phyloP scores from a whole-genome alignment of 2,888 invertebrate species.

The Clanis bilineata region DNA sequence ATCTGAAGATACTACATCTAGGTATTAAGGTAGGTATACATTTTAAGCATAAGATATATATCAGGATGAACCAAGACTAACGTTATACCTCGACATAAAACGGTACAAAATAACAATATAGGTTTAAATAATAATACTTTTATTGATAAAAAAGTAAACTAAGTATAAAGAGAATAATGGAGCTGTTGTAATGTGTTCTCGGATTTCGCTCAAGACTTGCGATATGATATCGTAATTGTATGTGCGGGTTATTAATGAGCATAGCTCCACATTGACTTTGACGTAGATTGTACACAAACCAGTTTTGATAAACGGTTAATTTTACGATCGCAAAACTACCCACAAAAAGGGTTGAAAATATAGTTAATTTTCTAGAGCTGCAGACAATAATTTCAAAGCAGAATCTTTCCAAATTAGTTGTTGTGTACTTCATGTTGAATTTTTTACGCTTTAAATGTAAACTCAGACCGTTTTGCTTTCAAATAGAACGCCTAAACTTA shows the following conservation, averaged over 20 bases:
- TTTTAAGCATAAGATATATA: no score
- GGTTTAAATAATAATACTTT: not conserved
- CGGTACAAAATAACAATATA: not conserved
- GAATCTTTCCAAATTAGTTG: no score
- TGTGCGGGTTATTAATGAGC: not conserved
- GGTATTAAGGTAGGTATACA: no score
- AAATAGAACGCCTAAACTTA: not conserved
- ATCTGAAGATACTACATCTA: no score
- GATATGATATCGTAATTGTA: slow-evolving; percentile 7
- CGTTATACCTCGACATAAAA: no score
- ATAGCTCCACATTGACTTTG: not conserved
- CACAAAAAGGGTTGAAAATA: not conserved
- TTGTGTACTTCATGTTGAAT: no score
- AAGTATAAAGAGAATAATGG: not conserved
- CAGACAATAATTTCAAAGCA: no score
- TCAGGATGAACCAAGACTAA: no score
- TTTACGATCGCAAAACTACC: not conserved
- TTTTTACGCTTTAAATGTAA: not conserved
- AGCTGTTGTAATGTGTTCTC: slow-evolving; percentile 8
- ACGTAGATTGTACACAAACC: not conserved
- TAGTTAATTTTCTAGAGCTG: no score
- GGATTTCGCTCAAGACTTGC: not conserved
- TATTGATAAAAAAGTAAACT: not conserved
- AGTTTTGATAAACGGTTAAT: not conserved
- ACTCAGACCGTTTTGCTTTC: not conserved